Conservation (phyloP, 2,113 vertebrate genomes). For the Mandrillus leucophaeus region DNA sequence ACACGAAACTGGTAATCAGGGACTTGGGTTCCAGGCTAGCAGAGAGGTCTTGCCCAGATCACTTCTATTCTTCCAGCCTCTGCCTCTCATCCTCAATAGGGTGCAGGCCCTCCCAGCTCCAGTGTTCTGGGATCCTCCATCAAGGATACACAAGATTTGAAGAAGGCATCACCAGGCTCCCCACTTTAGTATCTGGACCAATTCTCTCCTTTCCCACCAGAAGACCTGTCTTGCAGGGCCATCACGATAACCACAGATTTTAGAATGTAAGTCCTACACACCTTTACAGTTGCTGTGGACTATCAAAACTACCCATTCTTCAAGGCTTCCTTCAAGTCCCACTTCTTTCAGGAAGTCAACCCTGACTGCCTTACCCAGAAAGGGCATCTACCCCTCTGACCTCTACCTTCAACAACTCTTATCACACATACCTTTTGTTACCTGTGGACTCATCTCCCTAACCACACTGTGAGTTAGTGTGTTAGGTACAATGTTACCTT, state of each 20-base stretch:
- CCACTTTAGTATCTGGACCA: not conserved
- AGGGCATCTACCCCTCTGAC: conserved; percentile 6
- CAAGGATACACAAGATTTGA: not conserved
- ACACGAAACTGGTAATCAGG: not conserved
- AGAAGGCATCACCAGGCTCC: not conserved
- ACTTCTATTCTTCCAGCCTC: not conserved
- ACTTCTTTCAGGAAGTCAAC: conserved; percentile 38
- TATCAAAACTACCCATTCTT: not conserved
- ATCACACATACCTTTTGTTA: not conserved
- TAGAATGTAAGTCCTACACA: not conserved
- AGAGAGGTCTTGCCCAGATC: not conserved
- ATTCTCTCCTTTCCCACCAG: not conserved
- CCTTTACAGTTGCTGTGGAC: not conserved
- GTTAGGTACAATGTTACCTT: not conserved
- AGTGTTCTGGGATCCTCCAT: not conserved
- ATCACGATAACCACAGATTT: not conserved
- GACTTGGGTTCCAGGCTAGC: not conserved
- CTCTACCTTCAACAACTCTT: not conserved
- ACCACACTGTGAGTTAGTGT: not conserved
- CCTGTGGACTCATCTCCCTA: not conserved
- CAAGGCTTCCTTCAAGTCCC: not conserved
- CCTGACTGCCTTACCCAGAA: conserved; percentile 31
- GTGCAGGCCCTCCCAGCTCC: not conserved
- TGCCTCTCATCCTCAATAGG: not conserved
- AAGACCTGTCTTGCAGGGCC: not conserved